Percentiles rank a stretch among this genome's conserved stretches.
Conservation (phyloP, 2,113 vertebrate species). For the Sisor rabdophorus region DNA sequence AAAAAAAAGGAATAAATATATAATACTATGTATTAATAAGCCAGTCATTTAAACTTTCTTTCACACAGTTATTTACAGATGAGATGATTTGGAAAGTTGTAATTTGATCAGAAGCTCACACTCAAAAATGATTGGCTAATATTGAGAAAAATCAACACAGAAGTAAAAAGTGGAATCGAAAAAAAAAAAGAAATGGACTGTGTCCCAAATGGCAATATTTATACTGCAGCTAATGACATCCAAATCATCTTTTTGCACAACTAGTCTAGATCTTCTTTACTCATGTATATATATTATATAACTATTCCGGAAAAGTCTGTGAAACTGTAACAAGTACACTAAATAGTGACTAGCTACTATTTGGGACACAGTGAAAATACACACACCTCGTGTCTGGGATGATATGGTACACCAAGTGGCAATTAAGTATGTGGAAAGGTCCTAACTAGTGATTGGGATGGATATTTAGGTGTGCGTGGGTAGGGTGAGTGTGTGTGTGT, state of each 20-base stretch:
- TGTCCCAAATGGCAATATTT: neutral
- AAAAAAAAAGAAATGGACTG: neutral
- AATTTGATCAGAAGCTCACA: neutral
- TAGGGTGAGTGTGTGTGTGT: neutral
- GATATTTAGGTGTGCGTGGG: neutral
- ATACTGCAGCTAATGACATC: neutral
- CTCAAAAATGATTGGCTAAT: conserved; percentile 21
- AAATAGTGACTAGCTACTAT: neutral
- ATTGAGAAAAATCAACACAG: conserved; percentile 36
- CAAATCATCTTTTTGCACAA: no score
- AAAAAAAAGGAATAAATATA: neutral
- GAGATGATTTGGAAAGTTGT: neutral
- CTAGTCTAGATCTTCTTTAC: no score
- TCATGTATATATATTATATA: no score
- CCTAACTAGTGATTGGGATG: neutral
- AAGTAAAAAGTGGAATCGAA: neutral
- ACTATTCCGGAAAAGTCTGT: no score
- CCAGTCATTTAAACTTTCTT: neutral
- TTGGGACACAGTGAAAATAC: neutral
- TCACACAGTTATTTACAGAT: neutral
- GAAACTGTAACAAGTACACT: neutral
- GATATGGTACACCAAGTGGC: neutral
- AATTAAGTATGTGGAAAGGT: neutral
- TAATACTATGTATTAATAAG: neutral
- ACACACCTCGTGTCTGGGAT: neutral